These are phyloP conservation scores for Danio choprae DNA, from an alignment of 2,797 vertebrate genomes.

Conservation along the genomic window DNA sequence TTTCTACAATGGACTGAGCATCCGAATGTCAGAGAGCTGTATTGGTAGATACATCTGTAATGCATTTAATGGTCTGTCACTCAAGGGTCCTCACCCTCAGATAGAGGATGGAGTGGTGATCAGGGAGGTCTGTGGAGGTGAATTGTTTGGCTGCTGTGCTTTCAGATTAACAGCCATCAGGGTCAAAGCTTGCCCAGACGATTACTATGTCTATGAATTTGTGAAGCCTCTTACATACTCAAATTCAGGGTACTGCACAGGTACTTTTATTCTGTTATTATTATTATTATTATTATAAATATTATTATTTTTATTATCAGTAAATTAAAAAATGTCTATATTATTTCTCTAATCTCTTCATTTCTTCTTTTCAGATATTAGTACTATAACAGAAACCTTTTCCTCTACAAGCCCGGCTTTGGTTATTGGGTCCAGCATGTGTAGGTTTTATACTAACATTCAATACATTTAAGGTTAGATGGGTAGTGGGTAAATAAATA, in stretches of 20 bases:
- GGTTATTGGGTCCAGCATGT: not conserved
- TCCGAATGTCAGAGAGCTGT: constrained; percentile 32
- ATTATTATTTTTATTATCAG: not conserved
- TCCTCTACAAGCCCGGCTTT: not conserved
- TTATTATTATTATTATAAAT: not conserved
- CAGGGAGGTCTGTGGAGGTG: not conserved
- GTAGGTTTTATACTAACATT: not conserved
- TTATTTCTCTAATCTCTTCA: not conserved
- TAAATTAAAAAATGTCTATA: no score
- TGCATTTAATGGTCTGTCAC: not conserved
- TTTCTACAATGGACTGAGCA: not conserved
- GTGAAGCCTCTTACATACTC: not conserved
- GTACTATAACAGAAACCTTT: not conserved
- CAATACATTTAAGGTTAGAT: no score
- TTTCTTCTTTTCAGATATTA: not conserved
- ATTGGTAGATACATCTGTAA: not conserved
- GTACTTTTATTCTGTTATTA: not conserved
- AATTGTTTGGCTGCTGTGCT: not conserved
- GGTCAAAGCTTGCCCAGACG: constrained; percentile 19
- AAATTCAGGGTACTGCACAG: constrained; percentile 24
- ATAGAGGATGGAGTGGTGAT: constrained; percentile 18
- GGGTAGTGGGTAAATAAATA: no score
- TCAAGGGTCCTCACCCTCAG: constrained; percentile 18
- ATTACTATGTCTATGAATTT: constrained; percentile 32
- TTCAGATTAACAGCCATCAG: not conserved